Evolutionary conservation across 2,797 vertebrate genomes (phyloP).

Genomic region (Rhyacichthys aspro): DNA sequence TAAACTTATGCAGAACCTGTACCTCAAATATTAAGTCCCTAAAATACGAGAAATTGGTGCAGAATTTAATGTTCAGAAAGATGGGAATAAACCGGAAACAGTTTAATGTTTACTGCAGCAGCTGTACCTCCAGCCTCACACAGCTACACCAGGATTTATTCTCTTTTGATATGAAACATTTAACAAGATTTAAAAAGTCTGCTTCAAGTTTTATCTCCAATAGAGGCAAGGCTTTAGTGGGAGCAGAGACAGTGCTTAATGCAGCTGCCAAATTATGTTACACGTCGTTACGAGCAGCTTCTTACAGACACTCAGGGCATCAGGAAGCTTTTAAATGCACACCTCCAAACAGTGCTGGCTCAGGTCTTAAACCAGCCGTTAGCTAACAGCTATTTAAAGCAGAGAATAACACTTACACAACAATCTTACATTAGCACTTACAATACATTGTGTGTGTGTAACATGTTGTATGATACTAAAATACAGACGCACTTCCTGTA

Average conservation of each 20-base stretch:
- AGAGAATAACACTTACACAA: constrained; percentile 64
- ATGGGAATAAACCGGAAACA: too few relatives aligned
- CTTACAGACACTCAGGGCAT: constrained; percentile 18
- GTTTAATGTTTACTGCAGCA: too few relatives aligned
- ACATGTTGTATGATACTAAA: constrained; percentile 16
- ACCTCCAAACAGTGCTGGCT: constrained; percentile 38
- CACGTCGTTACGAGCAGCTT: constrained; percentile 28
- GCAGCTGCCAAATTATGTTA: constrained; percentile 19
- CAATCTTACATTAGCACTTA: constrained; percentile 28
- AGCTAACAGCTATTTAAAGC: constrained; percentile 78
- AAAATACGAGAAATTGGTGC: too few relatives aligned
- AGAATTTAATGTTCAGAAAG: too few relatives aligned
- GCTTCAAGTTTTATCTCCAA: too few relatives aligned
- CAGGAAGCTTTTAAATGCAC: constrained; percentile 40
- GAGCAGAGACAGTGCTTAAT: constrained; percentile 2
- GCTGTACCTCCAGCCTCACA: too few relatives aligned
- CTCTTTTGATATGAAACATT: too few relatives aligned
- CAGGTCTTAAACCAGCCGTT: constrained; percentile 53
- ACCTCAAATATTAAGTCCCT: too few relatives aligned
- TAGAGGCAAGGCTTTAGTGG: too few relatives aligned
- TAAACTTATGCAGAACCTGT: too few relatives aligned
- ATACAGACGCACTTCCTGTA: constrained; percentile 3
- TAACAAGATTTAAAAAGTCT: too few relatives aligned
- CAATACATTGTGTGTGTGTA: constrained; percentile 11
- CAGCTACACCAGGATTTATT: too few relatives aligned